Evolutionary conservation across 2,888 invertebrate species (phyloP), one percentile per base, ranked within the genome.

Genomic region (Nebria brevicollis): DNA sequence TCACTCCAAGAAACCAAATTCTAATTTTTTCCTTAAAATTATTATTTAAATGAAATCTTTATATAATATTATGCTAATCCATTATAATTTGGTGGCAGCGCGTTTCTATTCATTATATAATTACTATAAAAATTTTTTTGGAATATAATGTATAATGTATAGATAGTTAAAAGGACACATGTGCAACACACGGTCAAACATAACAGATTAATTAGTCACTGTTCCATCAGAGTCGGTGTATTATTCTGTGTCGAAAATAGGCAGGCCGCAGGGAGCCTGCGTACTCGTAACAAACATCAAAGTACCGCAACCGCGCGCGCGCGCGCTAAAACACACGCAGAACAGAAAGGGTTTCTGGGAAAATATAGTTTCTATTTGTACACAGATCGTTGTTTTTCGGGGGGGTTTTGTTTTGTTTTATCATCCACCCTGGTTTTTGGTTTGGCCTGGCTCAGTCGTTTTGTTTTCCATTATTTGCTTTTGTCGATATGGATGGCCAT

Each of bases 131-230:
- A 1, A 1, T 34, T 34, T 34, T 34, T 34, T 34, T 34, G 34
- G 2, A 34, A 34, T 54, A 54, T 54, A 54, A 54, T 54, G 54
- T 54, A 54, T 43, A 7, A 54, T 54, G 13, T 54, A 54, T 54
- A 13, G 54, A 54, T 54, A 13, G 43, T 20, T 20, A 43, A 10
- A 10, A 43, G 54, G 66, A 75, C 75, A 75, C 75, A 75, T 75
- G 75, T 75, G 43, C n/a, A 64, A 75, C 25, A 64, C 75, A n/a
- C 64, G 64, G 54, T 13, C 66, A 65, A 75, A 75, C 75, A 75
- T 75, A 75, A 75, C 75, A 75, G 66, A 75, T 75, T 75, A 75
- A 75, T 75, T 75, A 75, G 75, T 66, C 20, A 75, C 64, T 75
- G 75, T 75, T 75, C 75, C 42, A 75, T 75, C 75, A 75, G 75